Conservation (phyloP, 2,797 vertebrate species). For the Gouania willdenowi region DNA sequence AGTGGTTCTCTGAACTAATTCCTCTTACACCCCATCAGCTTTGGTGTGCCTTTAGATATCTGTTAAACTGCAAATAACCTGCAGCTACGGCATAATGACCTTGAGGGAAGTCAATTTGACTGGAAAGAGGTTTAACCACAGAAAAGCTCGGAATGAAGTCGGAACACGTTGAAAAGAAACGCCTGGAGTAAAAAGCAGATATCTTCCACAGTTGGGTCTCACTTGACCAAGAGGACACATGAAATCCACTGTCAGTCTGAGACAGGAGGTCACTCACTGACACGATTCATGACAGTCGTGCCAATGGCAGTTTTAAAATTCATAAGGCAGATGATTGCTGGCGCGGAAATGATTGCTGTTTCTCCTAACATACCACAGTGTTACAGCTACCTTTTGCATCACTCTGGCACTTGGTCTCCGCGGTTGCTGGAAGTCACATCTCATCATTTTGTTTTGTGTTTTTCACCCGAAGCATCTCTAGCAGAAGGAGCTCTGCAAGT, state of each 20-base stretch:
- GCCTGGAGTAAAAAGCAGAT: conserved; percentile 31
- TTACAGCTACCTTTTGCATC: background rate
- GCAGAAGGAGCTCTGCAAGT: background rate
- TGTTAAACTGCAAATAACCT: conserved; percentile 7
- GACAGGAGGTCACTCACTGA: conserved; percentile 21
- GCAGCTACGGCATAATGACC: conserved; percentile 19
- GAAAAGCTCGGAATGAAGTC: conserved; percentile 9
- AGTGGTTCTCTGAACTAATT: conserved; percentile 7
- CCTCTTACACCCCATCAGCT: conserved; percentile 1
- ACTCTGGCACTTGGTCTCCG: conserved; percentile 1
- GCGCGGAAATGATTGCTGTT: conserved; percentile 4
- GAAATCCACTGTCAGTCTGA: conserved; percentile 40
- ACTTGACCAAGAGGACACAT: conserved; percentile 43
- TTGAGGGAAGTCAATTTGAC: conserved; percentile 19
- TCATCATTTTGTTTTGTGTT: background rate
- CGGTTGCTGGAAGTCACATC: background rate
- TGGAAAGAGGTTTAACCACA: conserved; percentile 11
- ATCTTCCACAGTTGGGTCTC: conserved; percentile 23
- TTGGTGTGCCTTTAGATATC: conserved; percentile 9
- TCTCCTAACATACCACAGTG: background rate
- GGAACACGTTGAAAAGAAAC: conserved; percentile 22
- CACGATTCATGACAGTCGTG: conserved; percentile 17
- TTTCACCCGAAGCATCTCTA: background rate
- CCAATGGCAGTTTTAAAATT: conserved; percentile 9
- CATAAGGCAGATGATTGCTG: conserved; percentile 1